These are phyloP conservation scores for Fistularia tabacaria DNA, from an alignment of 2,797 vertebrate species.

Conservation along the genomic window DNA sequence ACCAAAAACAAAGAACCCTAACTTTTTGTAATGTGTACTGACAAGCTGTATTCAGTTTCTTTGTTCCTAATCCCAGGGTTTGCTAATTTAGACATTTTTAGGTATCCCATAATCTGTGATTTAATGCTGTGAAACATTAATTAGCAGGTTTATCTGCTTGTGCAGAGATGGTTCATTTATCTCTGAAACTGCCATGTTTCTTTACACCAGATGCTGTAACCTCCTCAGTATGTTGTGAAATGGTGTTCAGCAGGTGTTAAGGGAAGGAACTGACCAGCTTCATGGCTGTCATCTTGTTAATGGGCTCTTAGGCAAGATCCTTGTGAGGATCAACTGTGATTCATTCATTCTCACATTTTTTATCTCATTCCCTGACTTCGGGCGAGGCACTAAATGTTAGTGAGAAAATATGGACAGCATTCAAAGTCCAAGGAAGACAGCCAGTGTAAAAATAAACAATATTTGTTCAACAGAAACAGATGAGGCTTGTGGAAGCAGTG, in stretches of 20 bases:
- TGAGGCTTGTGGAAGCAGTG: slow-evolving; percentile 14
- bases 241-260: background rate
- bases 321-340: slow-evolving; percentile 7
- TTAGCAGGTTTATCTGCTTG: slow-evolving; percentile 16
- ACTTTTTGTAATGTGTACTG: too few relatives aligned
- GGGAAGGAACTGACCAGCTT: too few relatives aligned
- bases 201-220: too few relatives aligned
- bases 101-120: too few relatives aligned
- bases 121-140: slow-evolving; percentile 7
- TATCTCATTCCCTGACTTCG: slow-evolving; percentile 12
- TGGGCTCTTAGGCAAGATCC: slow-evolving; percentile 1
- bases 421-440: slow-evolving; percentile 23
- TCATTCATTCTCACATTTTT: slow-evolving; percentile 4
- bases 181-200: background rate
- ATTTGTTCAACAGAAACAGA: slow-evolving; percentile 8
- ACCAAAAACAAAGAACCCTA: too few relatives aligned
- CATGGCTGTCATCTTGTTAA: too few relatives aligned
- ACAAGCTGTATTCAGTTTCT: too few relatives aligned
- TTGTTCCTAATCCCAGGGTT: too few relatives aligned
- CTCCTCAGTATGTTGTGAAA: background rate
- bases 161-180: slow-evolving; percentile 22
- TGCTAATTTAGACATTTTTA: too few relatives aligned
- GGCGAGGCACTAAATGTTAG: slow-evolving; percentile 53
- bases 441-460: slow-evolving; percentile 5
- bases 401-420: slow-evolving; percentile 15